Conservation (phyloP, 1,140 invertebrate species). For the Micrasema longulum region DNA sequence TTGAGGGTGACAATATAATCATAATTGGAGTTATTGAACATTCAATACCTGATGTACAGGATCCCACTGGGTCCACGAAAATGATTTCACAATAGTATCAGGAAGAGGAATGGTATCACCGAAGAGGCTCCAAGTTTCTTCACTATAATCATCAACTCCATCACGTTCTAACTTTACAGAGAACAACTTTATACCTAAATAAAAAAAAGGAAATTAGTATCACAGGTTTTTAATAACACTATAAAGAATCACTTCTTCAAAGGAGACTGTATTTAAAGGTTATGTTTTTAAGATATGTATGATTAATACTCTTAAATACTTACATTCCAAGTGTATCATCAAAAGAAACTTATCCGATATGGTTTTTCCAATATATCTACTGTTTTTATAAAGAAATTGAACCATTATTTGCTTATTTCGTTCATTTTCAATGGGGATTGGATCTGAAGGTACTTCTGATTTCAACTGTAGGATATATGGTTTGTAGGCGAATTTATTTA, state of each 20-base stretch:
- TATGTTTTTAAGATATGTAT: too few relatives aligned
- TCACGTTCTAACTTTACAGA: conserved; percentile 63
- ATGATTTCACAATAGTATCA: conserved; percentile 77
- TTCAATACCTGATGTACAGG: conserved; percentile 72
- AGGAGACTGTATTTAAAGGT: too few relatives aligned
- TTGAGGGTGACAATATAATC: too few relatives aligned
- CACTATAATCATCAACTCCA: conserved; percentile 63
- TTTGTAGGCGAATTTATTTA: conserved; percentile 64
- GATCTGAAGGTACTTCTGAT: conserved; percentile 63
- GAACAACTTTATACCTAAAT: conserved; percentile 63
- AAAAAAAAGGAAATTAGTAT: neutral
- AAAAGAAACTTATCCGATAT: conserved; percentile 78
- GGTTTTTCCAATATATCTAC: conserved; percentile 70
- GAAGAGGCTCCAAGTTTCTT: conserved; percentile 67
- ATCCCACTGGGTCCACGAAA: conserved; percentile 88
- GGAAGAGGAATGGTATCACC: conserved; percentile 68
- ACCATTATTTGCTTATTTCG: conserved; percentile 77
- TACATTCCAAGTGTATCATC: conserved; percentile 84
- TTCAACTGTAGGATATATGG: conserved; percentile 74
- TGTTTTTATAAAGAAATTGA: conserved; percentile 82
- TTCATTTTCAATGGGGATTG: conserved; percentile 70
- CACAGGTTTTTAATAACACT: too few relatives aligned
- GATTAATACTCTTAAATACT: conserved; percentile 58
- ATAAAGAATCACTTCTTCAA: too few relatives aligned
- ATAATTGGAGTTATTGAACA: too few relatives aligned